Evolutionary conservation across 2,888 invertebrate species (phyloP).

Genomic region (Chromoteleia sp.): DNA sequence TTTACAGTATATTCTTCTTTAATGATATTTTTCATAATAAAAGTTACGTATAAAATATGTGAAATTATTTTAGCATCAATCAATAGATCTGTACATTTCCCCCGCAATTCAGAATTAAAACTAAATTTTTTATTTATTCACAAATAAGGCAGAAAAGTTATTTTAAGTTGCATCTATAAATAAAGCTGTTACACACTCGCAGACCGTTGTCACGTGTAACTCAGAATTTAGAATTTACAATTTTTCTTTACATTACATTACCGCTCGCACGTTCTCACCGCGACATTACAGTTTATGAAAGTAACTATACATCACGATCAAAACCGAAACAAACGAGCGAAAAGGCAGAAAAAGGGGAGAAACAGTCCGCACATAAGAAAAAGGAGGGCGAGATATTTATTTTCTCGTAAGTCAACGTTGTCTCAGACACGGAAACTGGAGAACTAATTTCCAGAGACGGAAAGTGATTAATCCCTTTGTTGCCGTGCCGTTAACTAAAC

Average conservation of each 20-base stretch:
- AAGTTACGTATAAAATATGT: too few relatives aligned
- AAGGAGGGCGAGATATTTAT: slow-evolving; percentile 37
- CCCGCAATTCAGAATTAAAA: too few relatives aligned
- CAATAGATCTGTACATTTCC: too few relatives aligned
- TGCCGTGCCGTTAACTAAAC: slow-evolving; percentile 24
- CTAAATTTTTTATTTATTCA: too few relatives aligned
- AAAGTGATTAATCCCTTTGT: slow-evolving; percentile 54
- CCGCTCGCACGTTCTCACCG: slow-evolving; percentile 14
- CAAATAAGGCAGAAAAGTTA: not conserved
- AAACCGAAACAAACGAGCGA: slow-evolving; percentile 44
- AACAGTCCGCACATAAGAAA: slow-evolving; percentile 20
- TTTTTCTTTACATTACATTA: slow-evolving; percentile 35
- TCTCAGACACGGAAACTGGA: slow-evolving; percentile 35
- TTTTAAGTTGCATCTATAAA: not conserved
- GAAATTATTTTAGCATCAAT: too few relatives aligned
- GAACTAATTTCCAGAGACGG: slow-evolving; percentile 44
- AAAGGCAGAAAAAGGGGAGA: slow-evolving; percentile 5
- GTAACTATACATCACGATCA: slow-evolving; percentile 41
- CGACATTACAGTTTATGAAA: slow-evolving; percentile 40
- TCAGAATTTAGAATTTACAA: slow-evolving; percentile 13
- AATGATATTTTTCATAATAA: too few relatives aligned
- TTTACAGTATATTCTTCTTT: too few relatives aligned
- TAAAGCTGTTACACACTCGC: not conserved
- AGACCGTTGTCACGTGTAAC: slow-evolving; percentile 8
- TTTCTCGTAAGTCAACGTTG: slow-evolving; percentile 50